These are phyloP conservation scores for Halotydeus destructor DNA, from an alignment of 1,140 invertebrate species.

Conservation along the genomic window DNA sequence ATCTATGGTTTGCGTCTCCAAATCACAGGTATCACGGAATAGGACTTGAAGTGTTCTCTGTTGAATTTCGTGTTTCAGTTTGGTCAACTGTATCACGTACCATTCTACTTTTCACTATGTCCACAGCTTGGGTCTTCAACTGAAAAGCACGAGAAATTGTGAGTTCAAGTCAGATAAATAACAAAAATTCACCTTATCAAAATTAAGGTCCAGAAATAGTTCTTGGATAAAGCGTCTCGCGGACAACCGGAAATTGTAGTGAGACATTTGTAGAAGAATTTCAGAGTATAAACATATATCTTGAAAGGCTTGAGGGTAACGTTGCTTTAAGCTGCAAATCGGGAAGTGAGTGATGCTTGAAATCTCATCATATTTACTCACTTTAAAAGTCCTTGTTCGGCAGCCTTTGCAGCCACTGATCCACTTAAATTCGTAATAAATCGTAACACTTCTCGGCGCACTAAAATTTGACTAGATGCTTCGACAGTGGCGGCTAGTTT, in stretches of 20 bases:
- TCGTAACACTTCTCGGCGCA: conserved; percentile 31
- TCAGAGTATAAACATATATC: conserved; percentile 84
- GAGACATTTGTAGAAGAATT: conserved; percentile 51
- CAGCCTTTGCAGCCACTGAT: conserved; percentile 27
- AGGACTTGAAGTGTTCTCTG: too few species aligned
- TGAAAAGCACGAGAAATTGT: too few species aligned
- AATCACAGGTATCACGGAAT: too few species aligned
- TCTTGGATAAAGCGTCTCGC: conserved; percentile 77
- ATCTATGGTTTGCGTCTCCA: too few species aligned
- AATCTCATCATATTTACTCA: conserved; percentile 19
- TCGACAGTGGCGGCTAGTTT: too few species aligned
- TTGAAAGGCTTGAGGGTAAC: conserved; percentile 55
- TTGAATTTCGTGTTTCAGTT: too few species aligned
- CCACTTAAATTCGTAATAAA: conserved; percentile 30
- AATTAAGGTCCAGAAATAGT: conserved; percentile 67
- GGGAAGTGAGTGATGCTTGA: not conserved
- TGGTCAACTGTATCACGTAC: too few species aligned
- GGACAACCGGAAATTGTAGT: conserved; percentile 54
- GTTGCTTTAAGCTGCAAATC: conserved; percentile 51
- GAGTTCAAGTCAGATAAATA: too few species aligned
- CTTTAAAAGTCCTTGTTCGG: conserved; percentile 33
- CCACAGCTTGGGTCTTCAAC: too few species aligned
- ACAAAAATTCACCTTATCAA: conserved; percentile 42
- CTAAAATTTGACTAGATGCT: too few species aligned
- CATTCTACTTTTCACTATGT: too few species aligned